Evolutionary conservation across 2,888 invertebrate genomes (phyloP), one percentile per base, ranked within the genome.

Genomic region (Chalcosyrphus nemorum): DNA sequence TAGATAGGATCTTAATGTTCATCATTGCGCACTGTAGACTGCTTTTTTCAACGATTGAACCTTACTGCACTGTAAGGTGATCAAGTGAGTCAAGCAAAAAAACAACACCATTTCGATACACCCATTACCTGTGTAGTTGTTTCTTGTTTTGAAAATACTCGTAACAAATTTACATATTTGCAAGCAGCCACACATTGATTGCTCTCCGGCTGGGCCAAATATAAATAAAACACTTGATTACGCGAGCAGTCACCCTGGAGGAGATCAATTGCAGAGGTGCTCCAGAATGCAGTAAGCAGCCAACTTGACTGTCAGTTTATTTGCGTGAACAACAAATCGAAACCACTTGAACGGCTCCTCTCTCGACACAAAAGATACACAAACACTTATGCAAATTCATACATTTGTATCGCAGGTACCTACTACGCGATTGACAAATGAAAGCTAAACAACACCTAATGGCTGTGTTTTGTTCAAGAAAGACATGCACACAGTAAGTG

Each of bases 341-440:
- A 78, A 54, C 2, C 70, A 63, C 54, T 54, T 61, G 15, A 24
- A 19, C 59, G 6, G n/a, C 15, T 63, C 38, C 41, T 11, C 41
- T 9, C n/a, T n/a, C 11, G 41, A 4, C 35, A n/a, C 5, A 13
- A 29, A 24, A 45, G 15, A 45, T 6, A 50, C 63, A 50, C 47
- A 41, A 66, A 57, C 65, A 57, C 65, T 50, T 38, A 61, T 41
- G 78, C 71, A 56, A 68, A 68, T 72, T 56, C 45, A 4, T 5
- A 29, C 56, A 59, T 43, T 50, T 24, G 59, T 59, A 52, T 29
- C 35, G 7, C 29, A 32, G 9, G 27, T 17, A 70, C 9, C n/a
- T n/a, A n/a, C n/a, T n/a, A n/a, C 32, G 17, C 38, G 32, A 77
- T 74, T 84, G 82, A 80, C 82, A 80, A 80, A 74, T 84, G 80